Evolutionary conservation across 2,888 invertebrate genomes (phyloP), one percentile per base, ranked within the genome.

Genomic region (Scrobipalpa atriplicella): DNA sequence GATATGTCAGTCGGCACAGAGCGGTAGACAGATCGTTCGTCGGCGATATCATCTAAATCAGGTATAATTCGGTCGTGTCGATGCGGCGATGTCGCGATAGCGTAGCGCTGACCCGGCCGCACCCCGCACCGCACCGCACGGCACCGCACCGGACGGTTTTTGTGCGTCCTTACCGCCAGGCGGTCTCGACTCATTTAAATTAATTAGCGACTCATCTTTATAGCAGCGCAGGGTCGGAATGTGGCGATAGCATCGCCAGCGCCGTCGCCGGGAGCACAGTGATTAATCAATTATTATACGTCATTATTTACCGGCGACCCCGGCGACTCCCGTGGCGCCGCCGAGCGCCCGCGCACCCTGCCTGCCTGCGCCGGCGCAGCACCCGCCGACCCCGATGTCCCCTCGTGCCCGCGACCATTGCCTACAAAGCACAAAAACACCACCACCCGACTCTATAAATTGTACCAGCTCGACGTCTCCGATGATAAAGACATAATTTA

Each of bases 211-310:
- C 76, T 82, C 82, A 84, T 82, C 82, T 80, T 71, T 76, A 73
- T 75, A 72, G 76, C 77, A 76, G 74, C 71, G 67, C 68, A 70
- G 75, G 68, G 74, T 74, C 64, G 76, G 75, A 73, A 76, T 75
- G 80, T 70, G 72, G 69, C 75, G 81, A 81, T 82, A 81, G 71
- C 75, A 83, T 83, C 82, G 66, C 68, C 71, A 72, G 64, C 58
- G 51, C 51, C 36, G 60, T 73, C 72, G 69, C 77, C 78, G 75
- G 78, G 78, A 76, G 79, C 79, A 52, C 72, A 73, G 75, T 79
- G 78, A 89, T 89, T 87, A 85, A 90, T 90, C 90, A 90, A 87
- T 86, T 85, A 89, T 85, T 82, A 85, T 83, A 87, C 84, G 86
- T 89, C 87, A 88, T 90, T 86, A 89, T 86, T 90, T 80, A 88